These are phyloP conservation scores for Allophyes oxyacanthae DNA, from an alignment of 2,888 invertebrate species.

Conservation along the genomic window DNA sequence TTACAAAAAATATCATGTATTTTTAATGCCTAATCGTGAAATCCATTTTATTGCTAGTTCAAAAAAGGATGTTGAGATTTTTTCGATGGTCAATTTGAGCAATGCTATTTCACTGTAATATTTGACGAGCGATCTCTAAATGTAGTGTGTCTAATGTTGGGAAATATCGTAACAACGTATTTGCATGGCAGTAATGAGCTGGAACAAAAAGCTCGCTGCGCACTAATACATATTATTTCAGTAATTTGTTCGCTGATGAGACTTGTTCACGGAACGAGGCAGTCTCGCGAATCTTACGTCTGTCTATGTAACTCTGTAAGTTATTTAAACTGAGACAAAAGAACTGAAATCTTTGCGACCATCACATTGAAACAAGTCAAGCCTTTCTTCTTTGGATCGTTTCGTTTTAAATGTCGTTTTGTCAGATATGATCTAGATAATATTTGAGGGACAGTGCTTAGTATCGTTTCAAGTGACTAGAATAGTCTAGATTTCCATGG, in stretches of 20 bases:
- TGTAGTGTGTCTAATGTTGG: slow-evolving; percentile 30
- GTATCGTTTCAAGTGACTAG: background rate
- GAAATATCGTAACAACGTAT: slow-evolving; percentile 27
- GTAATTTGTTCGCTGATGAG: slow-evolving; percentile 15
- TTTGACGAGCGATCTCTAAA: slow-evolving; percentile 32
- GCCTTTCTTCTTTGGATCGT: too few species aligned
- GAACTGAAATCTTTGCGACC: background rate
- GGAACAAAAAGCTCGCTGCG: slow-evolving; percentile 28
- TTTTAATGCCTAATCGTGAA: too few species aligned
- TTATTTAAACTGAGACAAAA: slow-evolving; percentile 2
- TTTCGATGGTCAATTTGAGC: slow-evolving; percentile 19
- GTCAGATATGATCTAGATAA: too few species aligned
- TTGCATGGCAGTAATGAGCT: slow-evolving; percentile 39
- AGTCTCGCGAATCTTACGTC: background rate
- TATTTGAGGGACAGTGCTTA: too few species aligned
- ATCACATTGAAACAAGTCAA: background rate
- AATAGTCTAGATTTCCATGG: slow-evolving; percentile 10
- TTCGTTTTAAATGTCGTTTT: slow-evolving; percentile 6
- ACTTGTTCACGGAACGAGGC: background rate
- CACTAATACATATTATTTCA: slow-evolving; percentile 26
- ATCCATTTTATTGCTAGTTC: background rate
- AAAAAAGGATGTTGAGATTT: slow-evolving; percentile 1
- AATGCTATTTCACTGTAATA: slow-evolving; percentile 14
- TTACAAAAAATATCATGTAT: too few species aligned
- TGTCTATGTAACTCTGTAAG: background rate